A percentile compares a stretch with the other conserved stretches of the same genome.
phyloP scores from a whole-genome alignment of 2,797 vertebrate species.

The Microctenopoma steveboyesi region DNA sequence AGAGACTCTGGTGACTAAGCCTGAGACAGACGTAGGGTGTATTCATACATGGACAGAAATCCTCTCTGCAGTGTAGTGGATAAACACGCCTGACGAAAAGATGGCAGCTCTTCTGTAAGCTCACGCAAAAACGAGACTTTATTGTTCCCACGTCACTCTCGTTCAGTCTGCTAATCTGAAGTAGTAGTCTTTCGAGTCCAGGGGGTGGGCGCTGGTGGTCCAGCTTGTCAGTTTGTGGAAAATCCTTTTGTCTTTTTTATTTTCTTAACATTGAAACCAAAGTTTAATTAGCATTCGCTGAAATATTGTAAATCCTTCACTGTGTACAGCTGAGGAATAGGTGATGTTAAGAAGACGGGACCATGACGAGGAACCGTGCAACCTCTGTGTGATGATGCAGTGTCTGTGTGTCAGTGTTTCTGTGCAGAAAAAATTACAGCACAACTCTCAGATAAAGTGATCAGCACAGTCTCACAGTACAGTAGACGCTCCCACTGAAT shows the following conservation, averaged over 20 bases:
- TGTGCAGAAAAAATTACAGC: slow-evolving; percentile 23
- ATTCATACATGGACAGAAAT: not conserved
- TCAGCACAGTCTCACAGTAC: slow-evolving; percentile 6
- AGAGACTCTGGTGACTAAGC: not conserved
- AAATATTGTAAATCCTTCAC: too few relatives aligned
- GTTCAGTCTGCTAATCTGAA: not conserved
- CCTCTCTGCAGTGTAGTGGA: not conserved
- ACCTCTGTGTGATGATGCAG: not conserved
- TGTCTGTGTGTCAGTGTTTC: slow-evolving; percentile 7
- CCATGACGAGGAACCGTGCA: not conserved
- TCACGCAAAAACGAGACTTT: too few relatives aligned
- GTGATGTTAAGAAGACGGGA: not conserved
- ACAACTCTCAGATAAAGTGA: slow-evolving; percentile 11
- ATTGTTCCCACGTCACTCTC: too few relatives aligned
- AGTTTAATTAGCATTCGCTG: too few relatives aligned
- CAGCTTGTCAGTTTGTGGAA: too few relatives aligned
- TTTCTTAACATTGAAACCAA: too few relatives aligned
- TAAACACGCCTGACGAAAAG: not conserved
- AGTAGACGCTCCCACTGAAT: slow-evolving; percentile 9
- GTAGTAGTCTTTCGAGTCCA: too few relatives aligned
- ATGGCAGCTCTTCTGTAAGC: too few relatives aligned
- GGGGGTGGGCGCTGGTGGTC: too few relatives aligned
- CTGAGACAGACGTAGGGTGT: not conserved
- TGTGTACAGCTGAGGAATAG: not conserved
- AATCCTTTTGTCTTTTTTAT: too few relatives aligned